Conservation (phyloP, 2,113 vertebrate genomes). For the Syngnathoides biaculeatus region DNA sequence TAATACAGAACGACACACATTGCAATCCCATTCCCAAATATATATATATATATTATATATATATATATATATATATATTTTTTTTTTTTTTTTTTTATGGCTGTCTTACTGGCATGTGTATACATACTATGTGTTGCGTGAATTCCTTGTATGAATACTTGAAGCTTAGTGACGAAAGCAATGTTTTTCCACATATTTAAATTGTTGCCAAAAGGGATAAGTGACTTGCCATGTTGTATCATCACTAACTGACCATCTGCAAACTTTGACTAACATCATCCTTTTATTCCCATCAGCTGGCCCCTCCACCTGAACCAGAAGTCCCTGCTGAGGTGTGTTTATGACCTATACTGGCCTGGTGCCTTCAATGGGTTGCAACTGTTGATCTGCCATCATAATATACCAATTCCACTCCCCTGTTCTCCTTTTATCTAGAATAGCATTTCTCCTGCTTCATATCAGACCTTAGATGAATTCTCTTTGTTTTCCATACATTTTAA, state of each 20-base stretch:
- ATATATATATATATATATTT: no score
- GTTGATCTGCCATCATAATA: slow-evolving; percentile 24
- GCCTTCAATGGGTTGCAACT: slow-evolving; percentile 67
- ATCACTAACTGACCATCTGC: slow-evolving; percentile 33
- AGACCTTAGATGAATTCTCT: neutral
- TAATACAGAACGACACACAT: neutral
- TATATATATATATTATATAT: no score
- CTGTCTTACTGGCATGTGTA: neutral
- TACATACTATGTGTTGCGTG: neutral
- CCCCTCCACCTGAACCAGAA: slow-evolving; percentile 84
- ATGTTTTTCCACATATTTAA: neutral
- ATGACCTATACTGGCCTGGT: slow-evolving; percentile 67
- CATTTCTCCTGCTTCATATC: neutral
- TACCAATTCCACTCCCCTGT: slow-evolving; percentile 14
- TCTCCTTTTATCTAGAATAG: slow-evolving; percentile 9
- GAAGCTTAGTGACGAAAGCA: neutral
- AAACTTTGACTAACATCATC: slow-evolving; percentile 64
- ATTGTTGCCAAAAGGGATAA: neutral
- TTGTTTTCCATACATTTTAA: neutral
- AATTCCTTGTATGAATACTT: neutral
- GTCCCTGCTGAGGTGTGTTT: slow-evolving; percentile 87
- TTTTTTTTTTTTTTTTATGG: neutral
- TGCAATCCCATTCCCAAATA: neutral
- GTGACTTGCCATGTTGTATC: slow-evolving; percentile 1
- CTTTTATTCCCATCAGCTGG: slow-evolving; percentile 88